Conservation (phyloP, 2,113 vertebrate species). For the Shinisaurus crocodilurus region DNA sequence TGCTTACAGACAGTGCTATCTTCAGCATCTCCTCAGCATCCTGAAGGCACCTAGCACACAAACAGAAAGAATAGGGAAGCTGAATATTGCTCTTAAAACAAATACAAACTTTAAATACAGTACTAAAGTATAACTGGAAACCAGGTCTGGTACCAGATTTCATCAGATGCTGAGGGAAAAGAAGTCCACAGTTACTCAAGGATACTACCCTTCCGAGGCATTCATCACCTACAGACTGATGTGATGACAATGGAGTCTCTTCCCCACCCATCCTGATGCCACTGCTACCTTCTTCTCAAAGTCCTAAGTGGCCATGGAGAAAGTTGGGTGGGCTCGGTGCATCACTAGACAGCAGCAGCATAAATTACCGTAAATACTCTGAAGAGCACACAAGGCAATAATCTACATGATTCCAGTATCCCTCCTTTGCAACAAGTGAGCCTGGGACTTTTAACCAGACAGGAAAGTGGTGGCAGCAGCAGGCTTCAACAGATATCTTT, state of each 20-base stretch:
- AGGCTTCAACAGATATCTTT: background rate
- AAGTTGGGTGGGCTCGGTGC: background rate
- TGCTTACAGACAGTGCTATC: constrained; percentile 83
- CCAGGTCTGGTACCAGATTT: background rate
- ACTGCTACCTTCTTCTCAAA: background rate
- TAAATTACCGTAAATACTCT: background rate
- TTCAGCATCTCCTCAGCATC: constrained; percentile 90
- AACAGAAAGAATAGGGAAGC: constrained; percentile 20
- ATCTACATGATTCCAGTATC: background rate
- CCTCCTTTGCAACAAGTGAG: background rate
- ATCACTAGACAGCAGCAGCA: background rate
- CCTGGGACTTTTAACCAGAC: background rate
- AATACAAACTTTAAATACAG: background rate
- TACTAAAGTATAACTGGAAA: background rate
- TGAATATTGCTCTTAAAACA: background rate
- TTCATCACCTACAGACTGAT: background rate
- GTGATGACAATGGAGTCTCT: background rate
- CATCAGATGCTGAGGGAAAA: background rate
- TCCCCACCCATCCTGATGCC: background rate
- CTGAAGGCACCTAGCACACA: constrained; percentile 84
- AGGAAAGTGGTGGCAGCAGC: background rate
- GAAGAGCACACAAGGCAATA: background rate
- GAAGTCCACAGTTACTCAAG: background rate
- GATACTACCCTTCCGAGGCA: too few relatives aligned
- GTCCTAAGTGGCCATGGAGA: background rate